These are phyloP conservation scores for Notolepis coatsorum DNA, from an alignment of 2,797 vertebrate genomes.

Conservation along the genomic window DNA sequence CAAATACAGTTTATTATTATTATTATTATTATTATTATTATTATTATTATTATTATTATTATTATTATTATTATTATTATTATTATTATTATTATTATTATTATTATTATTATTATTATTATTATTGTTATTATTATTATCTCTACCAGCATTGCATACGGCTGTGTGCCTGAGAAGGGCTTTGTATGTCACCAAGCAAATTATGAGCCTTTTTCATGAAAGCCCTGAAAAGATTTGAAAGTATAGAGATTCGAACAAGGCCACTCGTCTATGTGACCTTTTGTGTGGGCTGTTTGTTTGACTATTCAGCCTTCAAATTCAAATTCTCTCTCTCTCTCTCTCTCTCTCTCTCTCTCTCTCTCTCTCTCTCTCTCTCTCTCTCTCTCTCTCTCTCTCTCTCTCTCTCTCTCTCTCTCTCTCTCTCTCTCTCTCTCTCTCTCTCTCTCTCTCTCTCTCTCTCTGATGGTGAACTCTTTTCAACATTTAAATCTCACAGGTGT, in stretches of 20 bases:
- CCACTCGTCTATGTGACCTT: constrained; percentile 18
- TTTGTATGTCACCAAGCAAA: too few relatives aligned
- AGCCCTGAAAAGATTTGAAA: background rate
- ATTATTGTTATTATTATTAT: too few relatives aligned
- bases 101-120: too few relatives aligned
- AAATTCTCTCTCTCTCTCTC: constrained; percentile 9
- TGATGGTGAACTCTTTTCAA: background rate
- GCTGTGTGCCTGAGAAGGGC: constrained; percentile 10
- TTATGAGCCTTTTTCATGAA: too few relatives aligned
- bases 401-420: constrained; percentile 18
- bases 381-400: constrained; percentile 16
- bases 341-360: constrained; percentile 18
- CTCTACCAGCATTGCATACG: too few relatives aligned
- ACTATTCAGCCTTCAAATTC: background rate
- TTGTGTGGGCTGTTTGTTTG: background rate
- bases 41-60: too few relatives aligned
- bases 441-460: constrained; percentile 12
- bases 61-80: too few relatives aligned
- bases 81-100: too few relatives aligned
- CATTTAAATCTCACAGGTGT: constrained; percentile 62
- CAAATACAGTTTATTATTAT: too few relatives aligned
- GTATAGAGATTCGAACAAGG: background rate
- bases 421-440: constrained; percentile 16
- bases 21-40: too few relatives aligned
- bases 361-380: constrained; percentile 16